These are phyloP conservation scores for Nanorana parkeri DNA, from an alignment of 2,113 vertebrate species.

Conservation along the genomic window DNA sequence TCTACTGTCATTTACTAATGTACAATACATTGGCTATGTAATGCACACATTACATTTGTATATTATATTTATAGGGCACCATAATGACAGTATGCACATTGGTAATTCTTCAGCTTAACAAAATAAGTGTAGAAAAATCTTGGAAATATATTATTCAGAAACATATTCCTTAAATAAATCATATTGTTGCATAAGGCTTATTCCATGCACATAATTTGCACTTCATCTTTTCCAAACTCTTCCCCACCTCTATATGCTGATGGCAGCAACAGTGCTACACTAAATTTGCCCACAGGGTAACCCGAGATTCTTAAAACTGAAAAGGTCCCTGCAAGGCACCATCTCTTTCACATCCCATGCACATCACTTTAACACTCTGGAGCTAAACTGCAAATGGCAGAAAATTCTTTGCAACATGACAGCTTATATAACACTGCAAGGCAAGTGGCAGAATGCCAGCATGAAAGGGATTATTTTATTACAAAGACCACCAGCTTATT, in stretches of 20 bases:
- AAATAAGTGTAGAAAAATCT: neutral
- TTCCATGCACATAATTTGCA: slow-evolving; percentile 34
- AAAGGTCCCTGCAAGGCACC: slow-evolving; percentile 25
- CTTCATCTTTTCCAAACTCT: slow-evolving; percentile 32
- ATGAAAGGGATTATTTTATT: slow-evolving; percentile 29
- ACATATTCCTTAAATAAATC: slow-evolving; percentile 7
- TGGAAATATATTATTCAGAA: slow-evolving; percentile 9
- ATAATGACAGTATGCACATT: neutral
- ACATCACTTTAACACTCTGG: slow-evolving; percentile 50
- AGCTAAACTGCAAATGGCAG: slow-evolving; percentile 40
- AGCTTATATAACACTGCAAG: slow-evolving; percentile 50
- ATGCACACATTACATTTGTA: neutral
- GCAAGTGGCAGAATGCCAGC: slow-evolving; percentile 38
- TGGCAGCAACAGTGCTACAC: slow-evolving; percentile 31
- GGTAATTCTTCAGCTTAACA: neutral
- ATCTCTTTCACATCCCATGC: slow-evolving; percentile 47
- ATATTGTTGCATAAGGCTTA: slow-evolving; percentile 1
- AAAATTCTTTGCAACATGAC: slow-evolving; percentile 38
- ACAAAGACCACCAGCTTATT: slow-evolving; percentile 5
- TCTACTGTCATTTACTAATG: neutral
- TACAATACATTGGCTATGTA: neutral
- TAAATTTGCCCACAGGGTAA: slow-evolving; percentile 48
- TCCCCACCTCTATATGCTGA: slow-evolving; percentile 32
- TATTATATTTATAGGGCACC: neutral
- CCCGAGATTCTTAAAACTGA: slow-evolving; percentile 29